phyloP scores from a whole-genome alignment of 1,140 invertebrate species.

The Tachypleus tridentatus region DNA sequence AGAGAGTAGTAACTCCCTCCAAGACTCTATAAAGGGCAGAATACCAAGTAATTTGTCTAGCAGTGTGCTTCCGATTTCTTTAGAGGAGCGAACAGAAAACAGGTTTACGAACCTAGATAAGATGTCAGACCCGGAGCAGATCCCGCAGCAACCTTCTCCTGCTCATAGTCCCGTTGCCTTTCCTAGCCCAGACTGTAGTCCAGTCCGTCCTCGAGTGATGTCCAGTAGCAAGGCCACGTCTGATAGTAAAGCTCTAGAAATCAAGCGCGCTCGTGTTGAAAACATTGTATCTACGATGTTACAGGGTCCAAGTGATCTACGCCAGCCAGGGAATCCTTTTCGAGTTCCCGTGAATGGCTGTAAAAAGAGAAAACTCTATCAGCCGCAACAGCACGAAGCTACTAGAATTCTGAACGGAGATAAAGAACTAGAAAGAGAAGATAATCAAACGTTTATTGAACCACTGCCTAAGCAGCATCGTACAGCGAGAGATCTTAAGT shows the following conservation, averaged over 20 bases:
- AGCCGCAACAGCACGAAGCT: slow-evolving; percentile 79
- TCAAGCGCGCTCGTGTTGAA: slow-evolving; percentile 83
- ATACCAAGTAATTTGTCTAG: background rate
- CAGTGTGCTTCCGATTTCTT: background rate
- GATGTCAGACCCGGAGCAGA: background rate
- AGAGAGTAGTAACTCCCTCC: slow-evolving; percentile 33
- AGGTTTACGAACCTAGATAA: background rate
- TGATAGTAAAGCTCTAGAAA: slow-evolving; percentile 39
- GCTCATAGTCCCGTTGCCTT: slow-evolving; percentile 11
- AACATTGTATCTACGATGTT: slow-evolving; percentile 87
- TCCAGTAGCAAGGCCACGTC: too few relatives aligned
- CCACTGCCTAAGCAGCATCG: slow-evolving; percentile 18
- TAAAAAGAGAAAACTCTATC: slow-evolving; percentile 93
- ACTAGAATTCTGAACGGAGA: slow-evolving; percentile 23
- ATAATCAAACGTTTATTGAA: slow-evolving; percentile 10
- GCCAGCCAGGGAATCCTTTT: too few relatives aligned
- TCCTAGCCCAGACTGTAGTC: slow-evolving; percentile 9
- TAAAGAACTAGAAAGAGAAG: slow-evolving; percentile 39
- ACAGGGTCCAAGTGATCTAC: slow-evolving; percentile 5
- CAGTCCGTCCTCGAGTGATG: too few relatives aligned
- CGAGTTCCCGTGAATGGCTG: slow-evolving; percentile 52
- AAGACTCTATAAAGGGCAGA: slow-evolving; percentile 32
- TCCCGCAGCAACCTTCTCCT: background rate
- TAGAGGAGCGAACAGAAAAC: slow-evolving; percentile 29
- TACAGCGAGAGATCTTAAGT: slow-evolving; percentile 53